Percentiles rank a stretch among this genome's conserved stretches.
These are phyloP conservation scores for Lates calcarifer DNA, from an alignment of 2,113 vertebrate species.

Conservation along the genomic window DNA sequence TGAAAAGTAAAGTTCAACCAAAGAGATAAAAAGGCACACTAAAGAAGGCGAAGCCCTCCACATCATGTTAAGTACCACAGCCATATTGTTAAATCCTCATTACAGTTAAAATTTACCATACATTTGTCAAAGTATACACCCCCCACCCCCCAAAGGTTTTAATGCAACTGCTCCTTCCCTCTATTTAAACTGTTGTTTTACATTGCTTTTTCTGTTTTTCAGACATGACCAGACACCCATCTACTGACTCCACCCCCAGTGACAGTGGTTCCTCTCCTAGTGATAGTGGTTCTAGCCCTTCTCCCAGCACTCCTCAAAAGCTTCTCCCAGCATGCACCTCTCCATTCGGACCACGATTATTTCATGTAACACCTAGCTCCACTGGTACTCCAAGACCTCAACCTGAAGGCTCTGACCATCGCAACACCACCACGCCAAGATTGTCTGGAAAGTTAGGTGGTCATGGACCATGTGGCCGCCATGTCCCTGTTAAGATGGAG, in stretches of 20 bases:
- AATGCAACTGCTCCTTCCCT: neutral
- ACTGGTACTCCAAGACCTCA: constrained; percentile 86
- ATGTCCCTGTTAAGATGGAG: constrained; percentile 83
- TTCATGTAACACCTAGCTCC: constrained; percentile 71
- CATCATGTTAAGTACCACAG: neutral
- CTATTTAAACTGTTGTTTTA: constrained; percentile 15
- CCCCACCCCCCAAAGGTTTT: neutral
- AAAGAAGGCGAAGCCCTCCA: constrained; percentile 2
- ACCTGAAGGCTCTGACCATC: constrained; percentile 88
- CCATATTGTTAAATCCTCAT: neutral
- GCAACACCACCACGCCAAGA: constrained; percentile 71
- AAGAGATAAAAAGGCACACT: constrained; percentile 16
- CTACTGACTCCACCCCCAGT: constrained; percentile 84
- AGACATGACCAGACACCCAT: constrained; percentile 85
- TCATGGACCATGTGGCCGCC: constrained; percentile 77
- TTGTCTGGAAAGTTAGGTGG: constrained; percentile 78
- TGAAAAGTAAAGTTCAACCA: constrained; percentile 25
- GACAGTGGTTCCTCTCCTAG: constrained; percentile 81
- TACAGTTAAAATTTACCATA: neutral
- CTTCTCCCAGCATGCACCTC: constrained; percentile 79
- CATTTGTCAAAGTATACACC: neutral
- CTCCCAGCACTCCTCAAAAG: constrained; percentile 83
- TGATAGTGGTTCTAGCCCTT: constrained; percentile 84
- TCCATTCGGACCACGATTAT: constrained; percentile 80
- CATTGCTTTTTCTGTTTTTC: constrained; percentile 49